Base-by-base conservation (phyloP, 2,797 vertebrate species). In the Anguilla obscura region DNA sequence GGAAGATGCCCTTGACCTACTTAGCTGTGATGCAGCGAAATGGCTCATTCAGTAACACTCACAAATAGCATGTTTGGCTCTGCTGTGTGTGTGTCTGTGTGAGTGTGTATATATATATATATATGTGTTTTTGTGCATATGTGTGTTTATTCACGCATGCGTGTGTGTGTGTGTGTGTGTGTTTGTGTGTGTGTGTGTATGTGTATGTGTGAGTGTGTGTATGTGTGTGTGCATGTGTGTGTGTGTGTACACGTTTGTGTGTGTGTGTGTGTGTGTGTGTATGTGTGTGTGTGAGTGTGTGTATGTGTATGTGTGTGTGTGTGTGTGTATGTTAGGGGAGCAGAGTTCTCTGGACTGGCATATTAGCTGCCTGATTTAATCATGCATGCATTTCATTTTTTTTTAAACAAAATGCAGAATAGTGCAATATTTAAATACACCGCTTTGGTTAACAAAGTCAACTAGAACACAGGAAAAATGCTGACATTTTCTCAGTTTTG, bases 291-390 rank as follows among this genome's bases (percentile, higher is more conserved):
- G 58, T 24, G 86, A 27, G 3, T 24, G 36, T 71, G 16, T 79
- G 8, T 63, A 10, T 63, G 16, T 24, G 58, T 24, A 10, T 24
- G 86, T 45, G 3, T 24, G 36, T 71, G 63, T 76, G 48, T 40
- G 76, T 84, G 50, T 50, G 85, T 30, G 80, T 86, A 69, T 27
- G 52, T 56, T 84, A 54, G 58, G 84, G 86, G 60, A 86, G 60
- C 60, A 24, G 21, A 63, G 60, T n/a, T 63, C 21, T 6, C 60
- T 63, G 60, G 60, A 63, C 18, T 24, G 5, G 60, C 60, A 63
- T 24, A n/a, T n/a, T 66, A n/a, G 6, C 60, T 66, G 60, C 60
- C 60, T 66, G 60, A 66, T 66, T 66, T 5, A 66, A 66, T 66
- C 60, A n/a, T 8, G 24, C 60, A 66, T 66, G 6, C 24, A 1